These are phyloP conservation scores for Musca domestica DNA, from an alignment of 1,140 invertebrate genomes.

Conservation along the genomic window DNA sequence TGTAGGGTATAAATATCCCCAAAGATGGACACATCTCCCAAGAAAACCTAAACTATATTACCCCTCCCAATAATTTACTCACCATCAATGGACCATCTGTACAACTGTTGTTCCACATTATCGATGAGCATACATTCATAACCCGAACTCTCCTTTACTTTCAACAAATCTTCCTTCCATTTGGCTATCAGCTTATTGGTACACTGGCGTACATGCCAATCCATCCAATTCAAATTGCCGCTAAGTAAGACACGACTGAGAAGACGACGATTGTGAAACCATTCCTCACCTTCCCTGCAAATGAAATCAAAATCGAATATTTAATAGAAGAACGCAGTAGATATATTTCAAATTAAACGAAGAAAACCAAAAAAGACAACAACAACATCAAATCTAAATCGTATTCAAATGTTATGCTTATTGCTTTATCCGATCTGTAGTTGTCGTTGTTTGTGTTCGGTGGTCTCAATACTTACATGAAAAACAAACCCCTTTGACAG, in stretches of 20 bases:
- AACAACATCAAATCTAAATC: neutral
- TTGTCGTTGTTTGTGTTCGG: neutral
- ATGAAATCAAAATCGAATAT: neutral
- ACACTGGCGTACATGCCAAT: conserved; percentile 46
- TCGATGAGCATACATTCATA: conserved; percentile 38
- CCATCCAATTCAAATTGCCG: conserved; percentile 52
- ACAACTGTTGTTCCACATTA: conserved; percentile 68
- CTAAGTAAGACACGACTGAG: conserved; percentile 72
- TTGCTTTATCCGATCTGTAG: neutral
- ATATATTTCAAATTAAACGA: conserved; percentile 23
- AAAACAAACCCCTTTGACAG: conserved; percentile 76
- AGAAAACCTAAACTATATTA: too few relatives aligned
- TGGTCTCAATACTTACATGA: conserved; percentile 68
- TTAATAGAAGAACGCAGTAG: conserved; percentile 17
- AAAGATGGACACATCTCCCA: too few relatives aligned
- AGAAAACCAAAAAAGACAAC: neutral
- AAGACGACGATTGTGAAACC: conserved; percentile 67
- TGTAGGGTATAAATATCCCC: too few relatives aligned
- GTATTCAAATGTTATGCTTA: neutral
- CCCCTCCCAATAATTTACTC: conserved; percentile 37
- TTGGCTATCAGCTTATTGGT: conserved; percentile 35
- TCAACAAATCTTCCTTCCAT: conserved; percentile 25
- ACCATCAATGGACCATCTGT: conserved; percentile 75
- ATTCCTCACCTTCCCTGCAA: conserved; percentile 73
- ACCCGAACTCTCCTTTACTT: conserved; percentile 24